Evolutionary conservation across 1,140 invertebrate genomes (phyloP), one percentile per base, ranked within the genome.

Genomic region (Neodiprion virginianus): DNA sequence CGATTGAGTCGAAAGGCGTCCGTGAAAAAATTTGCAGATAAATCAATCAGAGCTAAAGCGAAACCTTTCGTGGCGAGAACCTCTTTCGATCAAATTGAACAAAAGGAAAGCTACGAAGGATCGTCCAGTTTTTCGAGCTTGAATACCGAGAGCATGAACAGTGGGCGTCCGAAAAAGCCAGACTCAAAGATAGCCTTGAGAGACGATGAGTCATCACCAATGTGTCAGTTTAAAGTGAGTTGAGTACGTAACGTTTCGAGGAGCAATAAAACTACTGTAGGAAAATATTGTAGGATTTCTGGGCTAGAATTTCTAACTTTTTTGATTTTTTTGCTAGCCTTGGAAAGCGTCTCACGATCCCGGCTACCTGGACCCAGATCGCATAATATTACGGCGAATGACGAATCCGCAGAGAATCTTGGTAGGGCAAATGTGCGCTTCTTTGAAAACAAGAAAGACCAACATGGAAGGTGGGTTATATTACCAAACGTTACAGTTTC

Each of bases 331-430:
- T 14, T 69, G 0, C 14, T 71, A 71, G 70, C 70, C 70, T 47
- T 65, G 66, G 76, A 79, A 79, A 75, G 47, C 8, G 67, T 67
- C 69, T 21, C 74, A 70, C 47, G 72, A 79, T 71, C 47, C 49
- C 48, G 49, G 72, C 2, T 76, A 77, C 74, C 72, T 75, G 48
- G 75, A 79, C 70, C 75, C 79, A 1, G 77, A 79, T 78, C 79
- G 76, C 71, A 74, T 77, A 68, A 79, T 79, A 72, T 74, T 79
- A 48, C 73, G 71, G 74, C 74, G 77, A 76, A 79, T 79, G 79
- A 78, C 79, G n/a, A 78, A 79, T 76, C 40, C 72, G 73, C 79
- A 79, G 49, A 79, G 79, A 77, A 79, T 79, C 72, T 72, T 79
- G 73, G 79, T 79, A 8, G 77, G 79, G 47, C 78, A 77, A 68